Conservation (phyloP, 2,113 vertebrate species). For the Carassius gibelio region DNA sequence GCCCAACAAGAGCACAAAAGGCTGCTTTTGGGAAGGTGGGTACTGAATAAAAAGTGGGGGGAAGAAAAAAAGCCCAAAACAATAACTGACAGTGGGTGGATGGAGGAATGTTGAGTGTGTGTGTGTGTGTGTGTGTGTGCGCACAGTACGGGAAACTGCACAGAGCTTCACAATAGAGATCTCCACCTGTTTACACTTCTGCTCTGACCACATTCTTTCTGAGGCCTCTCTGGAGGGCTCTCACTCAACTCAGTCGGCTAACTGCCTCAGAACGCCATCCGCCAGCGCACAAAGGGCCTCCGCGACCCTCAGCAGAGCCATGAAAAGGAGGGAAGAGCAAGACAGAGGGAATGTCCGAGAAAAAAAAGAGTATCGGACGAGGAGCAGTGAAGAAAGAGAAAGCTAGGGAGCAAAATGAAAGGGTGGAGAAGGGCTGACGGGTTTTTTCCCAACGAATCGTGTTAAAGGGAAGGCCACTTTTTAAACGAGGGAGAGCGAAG, state of each 20-base stretch:
- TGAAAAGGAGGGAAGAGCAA: conserved; percentile 68
- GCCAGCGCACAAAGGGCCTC: conserved; percentile 65
- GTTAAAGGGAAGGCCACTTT: conserved; percentile 78
- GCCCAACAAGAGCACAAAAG: conserved; percentile 61
- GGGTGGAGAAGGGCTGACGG: conserved; percentile 69
- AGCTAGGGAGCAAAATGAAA: conserved; percentile 66
- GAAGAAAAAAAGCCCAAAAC: conserved; percentile 41
- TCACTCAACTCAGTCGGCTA: conserved; percentile 74
- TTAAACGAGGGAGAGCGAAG: conserved; percentile 48
- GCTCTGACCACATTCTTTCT: conserved; percentile 77
- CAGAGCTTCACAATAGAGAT: conserved; percentile 76
- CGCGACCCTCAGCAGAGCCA: conserved; percentile 55
- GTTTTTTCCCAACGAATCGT: conserved; percentile 77
- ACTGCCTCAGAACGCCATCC: conserved; percentile 74
- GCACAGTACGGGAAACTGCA: conserved; percentile 50
- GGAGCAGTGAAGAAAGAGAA: conserved; percentile 52
- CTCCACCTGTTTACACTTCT: conserved; percentile 91
- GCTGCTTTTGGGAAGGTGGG: conserved; percentile 54
- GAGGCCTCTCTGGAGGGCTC: conserved; percentile 81
- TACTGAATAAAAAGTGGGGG: conserved; percentile 48
- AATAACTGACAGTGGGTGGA: conserved; percentile 46
- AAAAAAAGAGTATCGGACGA: conserved; percentile 36
- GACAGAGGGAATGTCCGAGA: conserved; percentile 26
- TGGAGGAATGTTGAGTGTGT: conserved; percentile 51
- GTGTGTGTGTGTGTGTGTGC: conserved; percentile 20